Evolutionary conservation across 1,140 invertebrate species (phyloP), one percentile per base, ranked within the genome.

Genomic region (Metaphire vulgaris): DNA sequence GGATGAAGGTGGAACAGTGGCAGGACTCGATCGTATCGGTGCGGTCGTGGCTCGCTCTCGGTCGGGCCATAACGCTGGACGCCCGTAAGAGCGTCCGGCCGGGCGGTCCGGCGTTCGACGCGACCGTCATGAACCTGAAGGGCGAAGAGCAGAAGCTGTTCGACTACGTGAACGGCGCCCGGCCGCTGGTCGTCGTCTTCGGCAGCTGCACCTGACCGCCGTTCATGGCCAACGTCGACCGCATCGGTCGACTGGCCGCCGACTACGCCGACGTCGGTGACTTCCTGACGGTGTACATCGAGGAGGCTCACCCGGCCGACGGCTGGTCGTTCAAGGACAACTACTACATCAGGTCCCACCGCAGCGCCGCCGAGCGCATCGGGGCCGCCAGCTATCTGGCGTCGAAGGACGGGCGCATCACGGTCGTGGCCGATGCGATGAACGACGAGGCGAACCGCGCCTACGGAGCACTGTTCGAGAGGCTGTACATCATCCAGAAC

Each of bases 171-270:
- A 74, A 33, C 15, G 29, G 34, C 15, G 79, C 74, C 28, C 77
- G 81, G 1, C 81, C 81, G 66, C 78, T 82, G 12, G 81, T 81
- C 16, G 26, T 82, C 29, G 80, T 78, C 68, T 82, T 82, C 71
- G 81, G 81, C 16, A 81, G 80, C 73, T 82, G 81, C 56, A 81
- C 78, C 74, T 82, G 81, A 82, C 81, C 80, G 1, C 81, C 81
- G 74, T 82, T 81, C 72, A 77, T 82, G 72, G 79, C 64, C 14
- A 79, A 78, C 70, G 66, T 82, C 0, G 73, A 76, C 65, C 16
- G 76, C 30, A 80, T 82, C 65, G 79, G 76, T 66, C n/a, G 74
- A 72, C 16, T 82, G 16, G 79, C 77, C 66, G 65, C 67, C 16
- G 34, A 79, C 32, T 82, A 79, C 74, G 28, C 32, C 33, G 64